Percentiles rank a stretch among this genome's conserved stretches.
Evolutionary conservation across 2,888 invertebrate species (phyloP).

Genomic region (Cryptocephalus moraei): DNA sequence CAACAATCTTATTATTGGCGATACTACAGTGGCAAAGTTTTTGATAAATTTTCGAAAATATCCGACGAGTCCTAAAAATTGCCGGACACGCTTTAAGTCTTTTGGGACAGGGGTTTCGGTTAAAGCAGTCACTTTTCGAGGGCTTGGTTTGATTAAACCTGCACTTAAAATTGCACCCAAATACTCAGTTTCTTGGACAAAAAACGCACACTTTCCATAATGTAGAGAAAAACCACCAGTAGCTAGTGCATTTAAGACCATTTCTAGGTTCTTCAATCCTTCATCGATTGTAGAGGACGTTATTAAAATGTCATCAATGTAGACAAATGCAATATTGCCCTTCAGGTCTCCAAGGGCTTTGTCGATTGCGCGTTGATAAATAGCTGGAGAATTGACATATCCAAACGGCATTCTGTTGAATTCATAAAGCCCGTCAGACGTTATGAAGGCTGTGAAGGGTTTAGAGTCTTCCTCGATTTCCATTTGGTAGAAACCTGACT

Average conservation of each 20-base stretch:
- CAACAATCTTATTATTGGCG: conserved; percentile 12
- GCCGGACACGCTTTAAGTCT: conserved; percentile 14
- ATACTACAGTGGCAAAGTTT: conserved; percentile 9
- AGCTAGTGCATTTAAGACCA: not conserved
- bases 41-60: conserved; percentile 11
- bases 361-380: too few species aligned
- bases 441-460: not conserved
- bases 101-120: not conserved
- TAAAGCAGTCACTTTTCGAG: not conserved
- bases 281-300: not conserved
- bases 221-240: not conserved
- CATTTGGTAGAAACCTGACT: not conserved
- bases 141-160: not conserved
- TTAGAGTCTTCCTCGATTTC: not conserved
- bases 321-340: not conserved
- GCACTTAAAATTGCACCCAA: too few species aligned
- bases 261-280: not conserved
- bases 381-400: not conserved
- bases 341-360: not conserved
- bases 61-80: conserved; percentile 14
- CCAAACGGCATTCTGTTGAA: not conserved
- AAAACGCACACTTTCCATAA: too few species aligned
- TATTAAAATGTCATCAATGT: not conserved
- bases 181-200: too few species aligned
- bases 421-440: not conserved